phyloP scores from a whole-genome alignment of 2,113 vertebrate genomes.

The Aspidoscelis tigris region DNA sequence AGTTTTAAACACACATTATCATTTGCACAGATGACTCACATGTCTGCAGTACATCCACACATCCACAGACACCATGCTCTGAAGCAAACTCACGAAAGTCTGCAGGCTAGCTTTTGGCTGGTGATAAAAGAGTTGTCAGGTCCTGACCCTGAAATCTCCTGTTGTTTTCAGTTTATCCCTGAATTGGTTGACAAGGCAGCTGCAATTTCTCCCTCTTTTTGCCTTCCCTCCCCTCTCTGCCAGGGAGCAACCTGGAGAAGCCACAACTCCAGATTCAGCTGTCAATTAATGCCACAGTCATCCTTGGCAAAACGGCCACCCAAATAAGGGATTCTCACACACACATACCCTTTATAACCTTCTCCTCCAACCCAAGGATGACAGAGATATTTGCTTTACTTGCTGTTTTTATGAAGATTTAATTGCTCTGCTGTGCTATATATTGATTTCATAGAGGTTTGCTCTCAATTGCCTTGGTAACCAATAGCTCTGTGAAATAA shows the following conservation, averaged over 20 bases:
- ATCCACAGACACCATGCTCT: not conserved
- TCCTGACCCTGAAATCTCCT: not conserved
- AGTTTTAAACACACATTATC: not conserved
- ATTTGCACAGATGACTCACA: not conserved
- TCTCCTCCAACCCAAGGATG: too few relatives aligned
- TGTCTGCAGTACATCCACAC: not conserved
- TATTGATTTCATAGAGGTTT: not conserved
- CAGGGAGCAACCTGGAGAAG: not conserved
- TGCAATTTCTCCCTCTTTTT: not conserved
- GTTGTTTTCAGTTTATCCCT: not conserved
- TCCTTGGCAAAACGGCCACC: not conserved
- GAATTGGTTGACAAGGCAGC: not conserved
- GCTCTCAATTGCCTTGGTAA: not conserved
- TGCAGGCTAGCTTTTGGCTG: not conserved
- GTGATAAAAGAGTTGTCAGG: not conserved
- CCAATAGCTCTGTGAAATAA: not conserved
- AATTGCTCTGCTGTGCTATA: not conserved
- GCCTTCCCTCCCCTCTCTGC: not conserved
- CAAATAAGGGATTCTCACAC: not conserved
- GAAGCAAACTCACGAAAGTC: not conserved
- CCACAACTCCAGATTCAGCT: not conserved
- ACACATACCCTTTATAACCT: too few relatives aligned
- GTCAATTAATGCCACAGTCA: not conserved
- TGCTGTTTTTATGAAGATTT: not conserved
- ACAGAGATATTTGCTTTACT: not conserved